Evolutionary conservation across 2,797 vertebrate species (phyloP), one percentile per base, ranked within the genome.

Genomic region (Cetoscarus ocellatus): DNA sequence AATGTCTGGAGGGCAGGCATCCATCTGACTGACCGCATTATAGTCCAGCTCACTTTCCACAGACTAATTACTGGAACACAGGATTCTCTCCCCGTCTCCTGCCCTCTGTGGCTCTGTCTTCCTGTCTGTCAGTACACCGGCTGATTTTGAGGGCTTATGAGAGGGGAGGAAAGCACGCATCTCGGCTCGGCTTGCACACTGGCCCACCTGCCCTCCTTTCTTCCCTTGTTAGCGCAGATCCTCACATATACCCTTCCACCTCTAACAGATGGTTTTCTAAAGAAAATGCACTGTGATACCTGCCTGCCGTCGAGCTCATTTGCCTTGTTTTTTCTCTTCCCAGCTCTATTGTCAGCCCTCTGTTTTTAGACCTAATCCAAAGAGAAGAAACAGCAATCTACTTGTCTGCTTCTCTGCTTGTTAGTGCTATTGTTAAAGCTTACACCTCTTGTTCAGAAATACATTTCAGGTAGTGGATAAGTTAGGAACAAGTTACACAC

Each of bases 1-100:
- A 86, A 91, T 90, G 88, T 91, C 89, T 89, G 67, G 79, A 91
- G 90, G 90, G 83, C 86, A 89, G 88, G 88, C 88, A 92, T 93
- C 87, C 84, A 89, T 92, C 91, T 84, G 90, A 90, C 89, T 90
- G 89, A 88, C 89, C 84, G 61, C 83, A 88, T 92, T 90, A 90
- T 79, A 79, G 85, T 80, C 80, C 76, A 17, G 83, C 83, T 90
- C 83, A 82, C 88, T 91, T 88, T 90, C 84, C 66, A 70, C 90
- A 89, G 80, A 90, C 90, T 92, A 92, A 93, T 92, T 92, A 91
- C 85, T 88, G 80, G 83, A 91, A 85, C 86, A 86, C 77, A 75
- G 79, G 79, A 82, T 86, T 88, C 61, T 84, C 77, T 81, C 66
- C 76, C 67, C 68, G 59, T 75, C 80, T 84, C 43, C 69, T 51